A percentile compares a stretch with the other conserved stretches of the same genome.
Conservation (phyloP, 2,888 invertebrate species). For the Agriopis aurantiaria region DNA sequence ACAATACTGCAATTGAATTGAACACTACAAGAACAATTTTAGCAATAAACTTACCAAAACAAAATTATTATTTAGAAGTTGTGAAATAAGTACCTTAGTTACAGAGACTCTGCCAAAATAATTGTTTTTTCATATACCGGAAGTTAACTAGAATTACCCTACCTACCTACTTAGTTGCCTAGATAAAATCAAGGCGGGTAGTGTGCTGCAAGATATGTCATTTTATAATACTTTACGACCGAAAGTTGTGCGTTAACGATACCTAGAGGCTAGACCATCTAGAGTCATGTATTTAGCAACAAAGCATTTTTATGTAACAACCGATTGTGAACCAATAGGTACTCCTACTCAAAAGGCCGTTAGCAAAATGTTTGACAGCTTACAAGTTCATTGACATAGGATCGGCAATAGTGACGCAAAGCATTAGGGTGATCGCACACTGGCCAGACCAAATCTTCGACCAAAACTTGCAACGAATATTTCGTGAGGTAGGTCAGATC, state of each 20-base stretch:
- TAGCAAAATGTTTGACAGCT: constrained; percentile 32
- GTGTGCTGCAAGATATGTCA: constrained; percentile 12
- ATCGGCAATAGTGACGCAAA: constrained; percentile 62
- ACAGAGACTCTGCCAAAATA: too few species aligned
- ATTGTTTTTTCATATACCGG: neutral
- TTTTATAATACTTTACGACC: constrained; percentile 32
- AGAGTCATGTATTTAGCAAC: constrained; percentile 26
- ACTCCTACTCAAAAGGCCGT: constrained; percentile 37
- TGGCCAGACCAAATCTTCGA: neutral
- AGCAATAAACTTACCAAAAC: too few species aligned
- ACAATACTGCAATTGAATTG: neutral
- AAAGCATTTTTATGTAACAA: constrained; percentile 38
- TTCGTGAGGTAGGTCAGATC: neutral
- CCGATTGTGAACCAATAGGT: constrained; percentile 17
- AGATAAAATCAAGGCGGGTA: constrained; percentile 19
- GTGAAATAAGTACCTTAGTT: too few species aligned
- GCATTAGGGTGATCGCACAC: constrained; percentile 47
- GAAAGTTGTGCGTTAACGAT: constrained; percentile 27
- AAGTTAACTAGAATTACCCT: neutral
- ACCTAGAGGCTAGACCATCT: constrained; percentile 43
- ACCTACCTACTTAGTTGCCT: constrained; percentile 5
- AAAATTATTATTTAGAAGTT: too few species aligned
- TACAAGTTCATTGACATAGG: constrained; percentile 54
- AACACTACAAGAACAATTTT: neutral
- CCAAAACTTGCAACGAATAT: neutral